Percentiles rank a stretch among this genome's conserved stretches.
phyloP scores from a whole-genome alignment of 2,113 vertebrate species.

The Chlorodrepanis virens region DNA sequence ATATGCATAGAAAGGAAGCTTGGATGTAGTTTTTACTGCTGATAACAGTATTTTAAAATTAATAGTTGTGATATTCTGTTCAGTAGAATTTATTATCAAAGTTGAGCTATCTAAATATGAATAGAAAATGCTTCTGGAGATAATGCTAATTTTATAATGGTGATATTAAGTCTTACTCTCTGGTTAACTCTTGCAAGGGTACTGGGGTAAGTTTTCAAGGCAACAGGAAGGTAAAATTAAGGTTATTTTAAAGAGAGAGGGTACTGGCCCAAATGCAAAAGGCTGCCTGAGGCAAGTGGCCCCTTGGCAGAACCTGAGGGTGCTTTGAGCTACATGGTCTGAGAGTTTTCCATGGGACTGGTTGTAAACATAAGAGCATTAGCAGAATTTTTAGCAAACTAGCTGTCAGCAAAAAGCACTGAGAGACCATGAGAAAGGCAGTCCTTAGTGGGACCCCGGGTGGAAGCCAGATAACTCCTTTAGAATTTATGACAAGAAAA shows the following conservation, averaged over 20 bases:
- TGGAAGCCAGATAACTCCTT: neutral
- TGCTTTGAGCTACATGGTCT: neutral
- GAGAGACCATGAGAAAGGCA: neutral
- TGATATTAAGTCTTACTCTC: neutral
- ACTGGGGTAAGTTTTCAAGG: neutral
- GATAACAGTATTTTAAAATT: neutral
- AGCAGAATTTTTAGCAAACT: neutral
- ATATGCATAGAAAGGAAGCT: neutral
- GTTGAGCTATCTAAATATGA: neutral
- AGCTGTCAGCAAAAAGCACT: conserved; percentile 18
- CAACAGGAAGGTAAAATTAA: neutral
- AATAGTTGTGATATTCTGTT: neutral
- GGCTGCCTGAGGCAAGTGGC: neutral
- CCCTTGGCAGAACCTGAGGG: neutral
- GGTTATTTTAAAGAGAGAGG: neutral
- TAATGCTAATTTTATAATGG: neutral
- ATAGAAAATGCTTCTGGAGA: neutral
- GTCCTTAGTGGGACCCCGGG: neutral
- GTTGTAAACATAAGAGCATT: neutral
- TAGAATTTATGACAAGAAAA: neutral
- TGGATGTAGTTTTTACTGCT: neutral
- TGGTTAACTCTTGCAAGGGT: neutral
- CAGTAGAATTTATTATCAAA: neutral
- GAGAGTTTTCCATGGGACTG: neutral
- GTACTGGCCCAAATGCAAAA: neutral